Evolutionary conservation across 2,113 vertebrate species (phyloP), one percentile per base, ranked within the genome.

Genomic region (Triplophysa rosa): DNA sequence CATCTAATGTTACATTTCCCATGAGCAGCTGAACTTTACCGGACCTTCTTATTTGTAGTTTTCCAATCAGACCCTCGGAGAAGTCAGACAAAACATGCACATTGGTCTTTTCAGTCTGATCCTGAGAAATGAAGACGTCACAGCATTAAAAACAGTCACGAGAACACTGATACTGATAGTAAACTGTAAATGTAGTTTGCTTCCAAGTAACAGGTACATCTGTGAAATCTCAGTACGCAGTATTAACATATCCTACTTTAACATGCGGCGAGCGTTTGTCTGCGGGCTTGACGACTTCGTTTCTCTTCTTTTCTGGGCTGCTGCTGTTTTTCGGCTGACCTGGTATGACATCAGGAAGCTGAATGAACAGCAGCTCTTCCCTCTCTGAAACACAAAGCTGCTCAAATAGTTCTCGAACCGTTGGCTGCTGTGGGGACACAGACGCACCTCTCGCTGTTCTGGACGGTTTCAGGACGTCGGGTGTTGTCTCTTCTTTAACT

Each of bases 301-400:
- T 85, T 12, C 61, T 67, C 3, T 45, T 13, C 45, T 77, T 88
- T 14, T 89, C 80, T 16, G 66, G 19, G 29, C 77, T 81, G 33
- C 33, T 16, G 52, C 33, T 10, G 45, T 67, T 24, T 19, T 84
- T 37, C 0, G 40, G 67, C 61, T 77, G 81, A 37, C 80, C 84
- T 0, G 92, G 93, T 78, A 94, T 86, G 23, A 88, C 89, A 83
- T 93, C 92, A 0, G 93, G 93, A 14, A 94, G 78, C 87, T 94
- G 93, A 77, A 94, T 92, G 80, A 94, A 92, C 71, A 94, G 89
- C 45, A 94, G 87, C 80, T 93, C 89, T 59, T 92, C 90, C 54
- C 72, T 68, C 11, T 88, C 87, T 0, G 90, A 90, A 33, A 93
- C 47, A 52, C 84, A 85, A 45, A 93, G 86, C 11, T 88, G 86